Evolutionary conservation across 2,888 invertebrate genomes (phyloP).

Genomic region (Hyposoter didymator): DNA sequence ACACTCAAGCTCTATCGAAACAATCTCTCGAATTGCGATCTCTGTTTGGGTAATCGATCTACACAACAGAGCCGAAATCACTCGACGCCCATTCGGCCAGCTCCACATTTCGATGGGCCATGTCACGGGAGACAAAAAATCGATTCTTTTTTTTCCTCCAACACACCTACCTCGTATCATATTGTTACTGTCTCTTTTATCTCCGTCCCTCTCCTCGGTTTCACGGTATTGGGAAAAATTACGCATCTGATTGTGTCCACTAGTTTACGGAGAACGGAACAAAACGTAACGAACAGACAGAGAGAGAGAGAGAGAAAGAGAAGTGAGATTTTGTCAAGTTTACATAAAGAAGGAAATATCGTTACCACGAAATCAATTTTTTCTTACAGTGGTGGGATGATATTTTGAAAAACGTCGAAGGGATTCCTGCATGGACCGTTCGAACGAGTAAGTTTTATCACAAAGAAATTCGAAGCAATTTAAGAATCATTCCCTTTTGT

Average conservation of each 20-base stretch:
- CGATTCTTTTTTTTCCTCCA: slow-evolving; percentile 48
- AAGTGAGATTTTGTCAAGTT: not conserved
- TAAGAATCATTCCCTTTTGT: not conserved
- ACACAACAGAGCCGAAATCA: not conserved
- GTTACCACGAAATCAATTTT: slow-evolving; percentile 32
- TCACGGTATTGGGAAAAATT: slow-evolving; percentile 36
- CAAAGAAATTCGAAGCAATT: not conserved
- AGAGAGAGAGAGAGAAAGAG: slow-evolving; percentile 16
- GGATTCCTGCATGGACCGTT: slow-evolving; percentile 79
- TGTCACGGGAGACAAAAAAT: slow-evolving; percentile 51
- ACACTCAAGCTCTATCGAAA: slow-evolving; percentile 28
- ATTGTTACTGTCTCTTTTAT: slow-evolving; percentile 9
- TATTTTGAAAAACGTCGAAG: slow-evolving; percentile 73
- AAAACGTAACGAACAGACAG: not conserved
- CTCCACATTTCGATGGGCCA: slow-evolving; percentile 21
- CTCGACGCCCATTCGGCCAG: slow-evolving; percentile 15
- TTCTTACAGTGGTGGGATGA: slow-evolving; percentile 74
- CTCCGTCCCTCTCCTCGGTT: slow-evolving; percentile 35
- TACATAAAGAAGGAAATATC: slow-evolving; percentile 11
- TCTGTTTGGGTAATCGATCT: not conserved
- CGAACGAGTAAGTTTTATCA: slow-evolving; percentile 76
- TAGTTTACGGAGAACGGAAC: not conserved
- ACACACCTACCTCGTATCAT: slow-evolving; percentile 29
- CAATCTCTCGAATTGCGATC: not conserved
- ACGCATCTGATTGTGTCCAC: slow-evolving; percentile 18